Evolutionary conservation across 2,888 invertebrate genomes (phyloP), one percentile per base, ranked within the genome.

Genomic region (Melinopterus prodromus): DNA sequence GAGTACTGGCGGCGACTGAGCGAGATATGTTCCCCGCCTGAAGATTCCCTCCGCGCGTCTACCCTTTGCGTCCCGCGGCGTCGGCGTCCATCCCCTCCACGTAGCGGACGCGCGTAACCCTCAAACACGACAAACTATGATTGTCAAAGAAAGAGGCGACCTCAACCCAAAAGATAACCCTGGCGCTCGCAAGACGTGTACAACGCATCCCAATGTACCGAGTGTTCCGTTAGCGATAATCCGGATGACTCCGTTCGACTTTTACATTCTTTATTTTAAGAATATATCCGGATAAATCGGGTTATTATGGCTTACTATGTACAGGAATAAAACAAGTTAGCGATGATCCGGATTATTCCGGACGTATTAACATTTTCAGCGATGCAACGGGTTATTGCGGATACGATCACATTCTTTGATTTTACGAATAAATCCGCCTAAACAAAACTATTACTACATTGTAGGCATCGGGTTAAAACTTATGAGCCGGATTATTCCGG

Each of bases 161-260:
- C 87, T 87, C 86, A 87, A 87, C 86, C 86, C 85, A 84, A 85
- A 86, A 86, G 87, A 87, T 87, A 87, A 87, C 87, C 87, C 85
- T 36, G 82, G 78, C 79, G 80, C 78, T 78, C 79, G 77, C 81
- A 74, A 77, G 74, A 78, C 80, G 78, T 78, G 75, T 80, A 53
- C 53, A 53, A 76, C 53, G 53, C 53, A 53, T 53, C 7, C 53
- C 53, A 12, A 53, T 53, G 12, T 53, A 53, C 53, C 0, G 53
- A 12, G 53, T 53, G 53, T 53, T 12, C 53, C 53, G 53, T 6
- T 9, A 53, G 12, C 12, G 53, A 53, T 53, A 12, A 53, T 12
- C 53, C 53, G 53, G 12, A 53, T 4, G 7, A 53, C 12, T 53
- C 53, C 26, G 26, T 1, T 26, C 26, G 26, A 26, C 26, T 26